Conservation (phyloP, 2,888 invertebrate species). For the Spisula subtruncata region DNA sequence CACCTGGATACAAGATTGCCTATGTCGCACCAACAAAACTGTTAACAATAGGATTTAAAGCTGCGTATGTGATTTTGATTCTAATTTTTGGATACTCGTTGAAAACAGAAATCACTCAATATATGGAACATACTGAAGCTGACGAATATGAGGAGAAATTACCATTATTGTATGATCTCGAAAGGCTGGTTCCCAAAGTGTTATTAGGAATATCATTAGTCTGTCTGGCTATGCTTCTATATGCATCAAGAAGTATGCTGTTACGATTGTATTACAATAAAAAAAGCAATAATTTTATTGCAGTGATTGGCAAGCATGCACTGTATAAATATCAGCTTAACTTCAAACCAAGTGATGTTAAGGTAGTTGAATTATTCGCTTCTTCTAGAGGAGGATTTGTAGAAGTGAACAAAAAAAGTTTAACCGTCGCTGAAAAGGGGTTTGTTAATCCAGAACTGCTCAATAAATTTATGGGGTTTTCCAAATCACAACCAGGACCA, state of each 20-base stretch:
- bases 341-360: constrained; percentile 28
- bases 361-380: neutral
- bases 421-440: neutral
- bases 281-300: constrained; percentile 36
- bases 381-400: constrained; percentile 15
- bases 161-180: neutral
- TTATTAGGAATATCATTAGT: neutral
- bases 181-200: neutral
- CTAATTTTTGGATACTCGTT: neutral
- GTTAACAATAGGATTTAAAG: neutral
- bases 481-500: neutral
- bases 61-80: neutral
- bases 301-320: constrained; percentile 35
- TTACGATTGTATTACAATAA: constrained; percentile 32
- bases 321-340: neutral
- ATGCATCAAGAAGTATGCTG: neutral
- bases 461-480: constrained; percentile 23
- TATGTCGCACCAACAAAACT: neutral
- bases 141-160: neutral
- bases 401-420: neutral
- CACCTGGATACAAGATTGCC: constrained; percentile 1
- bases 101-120: neutral
- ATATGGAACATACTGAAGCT: neutral
- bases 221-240: neutral
- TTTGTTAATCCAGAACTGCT: neutral